Percentiles rank a stretch among this genome's conserved stretches.
phyloP scores from a whole-genome alignment of 2,888 invertebrate genomes.

The Diarsia rubi region DNA sequence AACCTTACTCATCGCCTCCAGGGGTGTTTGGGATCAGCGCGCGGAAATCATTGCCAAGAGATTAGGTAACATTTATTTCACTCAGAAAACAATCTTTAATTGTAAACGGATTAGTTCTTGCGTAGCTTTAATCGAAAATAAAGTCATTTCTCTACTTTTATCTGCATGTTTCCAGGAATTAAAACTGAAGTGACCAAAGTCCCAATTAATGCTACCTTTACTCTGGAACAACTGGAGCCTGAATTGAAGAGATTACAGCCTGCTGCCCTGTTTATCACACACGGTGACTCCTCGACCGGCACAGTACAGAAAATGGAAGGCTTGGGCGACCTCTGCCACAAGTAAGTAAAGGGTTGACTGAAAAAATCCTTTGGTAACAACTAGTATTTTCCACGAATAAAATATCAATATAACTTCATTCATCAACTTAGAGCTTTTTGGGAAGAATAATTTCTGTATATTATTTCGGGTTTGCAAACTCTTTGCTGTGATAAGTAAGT shows the following conservation, averaged over 20 bases:
- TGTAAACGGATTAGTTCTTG: neutral
- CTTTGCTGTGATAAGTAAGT: neutral
- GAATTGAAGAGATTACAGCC: constrained; percentile 93
- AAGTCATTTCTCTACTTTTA: neutral
- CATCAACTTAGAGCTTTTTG: neutral
- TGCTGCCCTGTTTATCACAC: constrained; percentile 94
- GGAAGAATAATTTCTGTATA: neutral
- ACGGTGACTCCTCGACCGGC: constrained; percentile 97
- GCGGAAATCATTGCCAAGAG: constrained; percentile 94
- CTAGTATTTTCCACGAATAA: neutral
- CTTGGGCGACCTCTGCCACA: constrained; percentile 95
- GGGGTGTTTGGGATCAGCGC: constrained; percentile 96
- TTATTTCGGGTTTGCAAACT: neutral
- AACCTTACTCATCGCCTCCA: constrained; percentile 93
- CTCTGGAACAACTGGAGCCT: constrained; percentile 92
- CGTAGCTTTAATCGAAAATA: neutral
- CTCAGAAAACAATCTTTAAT: neutral
- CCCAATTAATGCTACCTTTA: constrained; percentile 88
- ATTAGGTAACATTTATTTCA: constrained; percentile 87
- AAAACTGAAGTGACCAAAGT: constrained; percentile 75
- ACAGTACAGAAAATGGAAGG: constrained; percentile 95
- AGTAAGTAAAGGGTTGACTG: constrained; percentile 82
- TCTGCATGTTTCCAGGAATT: constrained; percentile 73
- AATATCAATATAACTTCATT: neutral
- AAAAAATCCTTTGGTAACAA: neutral